phyloP scores from a whole-genome alignment of 2,888 invertebrate species.

The Notocelia uddmanniana region DNA sequence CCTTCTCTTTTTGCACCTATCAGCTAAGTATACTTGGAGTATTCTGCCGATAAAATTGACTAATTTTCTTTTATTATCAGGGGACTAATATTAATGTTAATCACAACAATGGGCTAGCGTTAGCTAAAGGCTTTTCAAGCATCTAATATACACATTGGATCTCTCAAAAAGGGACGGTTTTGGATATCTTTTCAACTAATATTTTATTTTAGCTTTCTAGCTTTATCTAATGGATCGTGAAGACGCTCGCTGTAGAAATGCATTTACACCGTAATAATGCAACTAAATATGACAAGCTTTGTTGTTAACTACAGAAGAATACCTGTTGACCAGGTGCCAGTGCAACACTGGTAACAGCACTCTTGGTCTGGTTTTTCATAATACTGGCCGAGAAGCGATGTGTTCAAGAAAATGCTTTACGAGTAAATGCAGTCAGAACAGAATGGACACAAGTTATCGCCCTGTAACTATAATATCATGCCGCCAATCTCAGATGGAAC shows the following conservation, averaged over 20 bases:
- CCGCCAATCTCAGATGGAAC: slow-evolving; percentile 68
- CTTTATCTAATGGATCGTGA: slow-evolving; percentile 27
- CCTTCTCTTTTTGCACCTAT: slow-evolving; percentile 18
- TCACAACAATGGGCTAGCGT: slow-evolving; percentile 41
- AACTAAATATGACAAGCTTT: slow-evolving; percentile 79
- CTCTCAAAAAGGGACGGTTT: slow-evolving; percentile 13
- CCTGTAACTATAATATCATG: slow-evolving; percentile 60
- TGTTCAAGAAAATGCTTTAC: slow-evolving; percentile 74
- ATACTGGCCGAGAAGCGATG: slow-evolving; percentile 81
- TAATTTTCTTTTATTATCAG: slow-evolving; percentile 3
- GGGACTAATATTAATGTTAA: slow-evolving; percentile 32
- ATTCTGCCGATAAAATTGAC: background rate
- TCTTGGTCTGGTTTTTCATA: slow-evolving; percentile 61
- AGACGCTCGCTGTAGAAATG: slow-evolving; percentile 41
- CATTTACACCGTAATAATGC: slow-evolving; percentile 61
- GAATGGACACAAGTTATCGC: slow-evolving; percentile 84
- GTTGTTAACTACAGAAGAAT: slow-evolving; percentile 68
- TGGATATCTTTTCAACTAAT: background rate
- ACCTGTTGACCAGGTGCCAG: slow-evolving; percentile 64
- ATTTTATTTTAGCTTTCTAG: slow-evolving; percentile 18
- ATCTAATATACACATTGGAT: slow-evolving; percentile 47
- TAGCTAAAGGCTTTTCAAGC: slow-evolving; percentile 56
- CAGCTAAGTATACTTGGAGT: background rate
- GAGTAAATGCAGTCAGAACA: slow-evolving; percentile 71
- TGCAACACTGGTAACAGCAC: slow-evolving; percentile 66